Evolutionary conservation across 1,140 invertebrate species (phyloP).

Genomic region (Hylyphantes graminicola): DNA sequence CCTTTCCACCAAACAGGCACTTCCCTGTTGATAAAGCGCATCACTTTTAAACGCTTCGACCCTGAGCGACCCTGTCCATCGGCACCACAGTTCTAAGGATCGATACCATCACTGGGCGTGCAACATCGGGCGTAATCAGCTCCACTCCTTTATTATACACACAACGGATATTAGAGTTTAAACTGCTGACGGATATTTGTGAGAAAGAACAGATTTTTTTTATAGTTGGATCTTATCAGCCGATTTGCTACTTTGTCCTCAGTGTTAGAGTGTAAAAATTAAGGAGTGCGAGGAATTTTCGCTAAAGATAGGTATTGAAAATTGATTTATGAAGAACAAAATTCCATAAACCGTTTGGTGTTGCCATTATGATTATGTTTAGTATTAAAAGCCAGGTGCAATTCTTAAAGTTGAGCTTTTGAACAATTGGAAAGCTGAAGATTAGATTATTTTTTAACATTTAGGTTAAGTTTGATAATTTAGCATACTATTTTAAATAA

Average conservation of each 20-base stretch:
- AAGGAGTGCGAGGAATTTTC: too few relatives aligned
- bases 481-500: too few relatives aligned
- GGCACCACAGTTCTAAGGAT: constrained; percentile 1
- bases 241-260: constrained; percentile 20
- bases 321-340: too few relatives aligned
- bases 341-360: too few relatives aligned
- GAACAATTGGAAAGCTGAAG: too few relatives aligned
- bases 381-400: too few relatives aligned
- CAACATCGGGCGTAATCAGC: background rate
- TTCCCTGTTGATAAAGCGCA: constrained; percentile 26
- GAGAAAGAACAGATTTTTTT: constrained; percentile 14
- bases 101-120: constrained; percentile 32
- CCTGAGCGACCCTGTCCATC: constrained; percentile 29
- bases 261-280: background rate
- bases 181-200: constrained; percentile 14
- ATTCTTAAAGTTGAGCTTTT: too few relatives aligned
- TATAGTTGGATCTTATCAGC: background rate
- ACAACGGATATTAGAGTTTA: constrained; percentile 4
- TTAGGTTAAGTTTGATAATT: too few relatives aligned
- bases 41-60: constrained; percentile 44
- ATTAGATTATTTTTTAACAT: too few relatives aligned
- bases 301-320: too few relatives aligned
- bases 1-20: constrained; percentile 16
- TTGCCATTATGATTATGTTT: too few relatives aligned
- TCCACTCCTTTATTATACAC: constrained; percentile 28